A percentile compares a stretch with the other conserved stretches of the same genome.
phyloP scores from a whole-genome alignment of 2,888 invertebrate species.

The Agrotis puta region DNA sequence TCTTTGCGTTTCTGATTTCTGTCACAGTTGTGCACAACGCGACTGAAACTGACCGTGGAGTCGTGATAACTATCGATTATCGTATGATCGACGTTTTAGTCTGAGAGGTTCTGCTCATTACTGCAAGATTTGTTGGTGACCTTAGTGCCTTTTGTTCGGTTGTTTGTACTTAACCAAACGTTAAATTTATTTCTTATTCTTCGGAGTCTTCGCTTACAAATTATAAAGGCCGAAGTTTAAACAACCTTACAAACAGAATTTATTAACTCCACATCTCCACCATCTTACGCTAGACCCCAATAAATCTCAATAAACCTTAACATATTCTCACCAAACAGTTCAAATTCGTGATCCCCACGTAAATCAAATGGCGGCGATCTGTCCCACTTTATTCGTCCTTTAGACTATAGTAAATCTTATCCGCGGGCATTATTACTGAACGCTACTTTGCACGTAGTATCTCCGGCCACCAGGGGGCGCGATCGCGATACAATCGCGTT shows the following conservation, averaged over 20 bases:
- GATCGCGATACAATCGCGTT: conserved; percentile 76
- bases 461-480: conserved; percentile 68
- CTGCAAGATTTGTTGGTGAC: conserved; percentile 9
- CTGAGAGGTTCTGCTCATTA: neutral
- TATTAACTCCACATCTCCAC: conserved; percentile 1
- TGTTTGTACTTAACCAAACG: neutral
- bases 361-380: conserved; percentile 66
- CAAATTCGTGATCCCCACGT: conserved; percentile 53
- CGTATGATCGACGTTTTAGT: conserved; percentile 16
- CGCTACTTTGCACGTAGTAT: conserved; percentile 62
- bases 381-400: conserved; percentile 65
- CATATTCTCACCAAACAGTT: conserved; percentile 44
- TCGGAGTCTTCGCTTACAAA: neutral
- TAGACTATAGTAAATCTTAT: conserved; percentile 65
- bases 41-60: neutral
- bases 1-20: neutral
- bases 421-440: conserved; percentile 62
- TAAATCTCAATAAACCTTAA: conserved; percentile 39
- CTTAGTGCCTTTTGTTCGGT: conserved; percentile 1
- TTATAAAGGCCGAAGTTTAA: neutral
- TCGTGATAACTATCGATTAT: neutral
- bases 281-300: conserved; percentile 19
- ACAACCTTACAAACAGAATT: conserved; percentile 1
- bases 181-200: conserved; percentile 4
- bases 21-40: conserved; percentile 1